Conservation (phyloP, 2,888 invertebrate species). For the Bruchidius siliquastri region DNA sequence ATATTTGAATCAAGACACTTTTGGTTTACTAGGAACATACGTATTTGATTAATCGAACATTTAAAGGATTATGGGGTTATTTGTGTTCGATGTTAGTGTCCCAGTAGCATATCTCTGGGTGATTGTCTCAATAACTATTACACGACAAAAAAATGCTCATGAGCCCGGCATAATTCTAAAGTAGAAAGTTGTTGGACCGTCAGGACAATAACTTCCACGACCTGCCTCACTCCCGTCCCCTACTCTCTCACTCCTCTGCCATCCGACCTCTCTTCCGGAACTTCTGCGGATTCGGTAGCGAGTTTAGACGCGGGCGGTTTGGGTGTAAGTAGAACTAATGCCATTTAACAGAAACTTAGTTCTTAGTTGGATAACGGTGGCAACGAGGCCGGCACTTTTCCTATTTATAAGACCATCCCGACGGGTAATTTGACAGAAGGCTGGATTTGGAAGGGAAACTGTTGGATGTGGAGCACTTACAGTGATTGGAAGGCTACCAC, state of each 20-base stretch:
- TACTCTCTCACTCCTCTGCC: neutral
- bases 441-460: neutral
- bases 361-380: conserved; percentile 6
- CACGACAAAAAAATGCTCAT: neutral
- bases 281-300: neutral
- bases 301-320: conserved; percentile 4
- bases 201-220: neutral
- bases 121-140: no score
- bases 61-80: no score
- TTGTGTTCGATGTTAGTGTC: no score
- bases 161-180: neutral
- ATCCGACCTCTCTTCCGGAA: neutral
- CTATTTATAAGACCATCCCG: neutral
- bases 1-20: no score
- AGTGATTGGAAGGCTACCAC: no score
- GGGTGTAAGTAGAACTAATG: conserved; percentile 25
- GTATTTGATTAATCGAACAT: no score
- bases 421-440: neutral
- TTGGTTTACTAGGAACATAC: no score
- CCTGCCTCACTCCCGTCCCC: neutral
- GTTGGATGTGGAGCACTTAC: neutral
- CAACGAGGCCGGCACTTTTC: neutral
- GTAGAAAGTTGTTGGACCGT: neutral
- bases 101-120: no score
- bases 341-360: conserved; percentile 32